Evolutionary conservation across 2,797 vertebrate species (phyloP), one percentile per base, ranked within the genome.

Genomic region (Pseudochromis fuscus): DNA sequence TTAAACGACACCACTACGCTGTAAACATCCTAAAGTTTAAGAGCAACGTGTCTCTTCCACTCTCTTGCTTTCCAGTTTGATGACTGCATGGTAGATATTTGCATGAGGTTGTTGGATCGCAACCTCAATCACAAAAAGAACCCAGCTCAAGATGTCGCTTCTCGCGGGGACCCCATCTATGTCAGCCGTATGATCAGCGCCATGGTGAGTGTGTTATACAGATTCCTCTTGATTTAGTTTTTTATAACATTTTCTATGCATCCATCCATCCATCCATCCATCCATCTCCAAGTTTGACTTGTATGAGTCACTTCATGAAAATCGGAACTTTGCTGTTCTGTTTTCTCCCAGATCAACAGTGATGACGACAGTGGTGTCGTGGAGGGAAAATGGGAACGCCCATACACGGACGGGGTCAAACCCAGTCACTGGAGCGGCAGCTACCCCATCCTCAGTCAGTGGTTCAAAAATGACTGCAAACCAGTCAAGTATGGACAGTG

Each of bases 341-440:
- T 71, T 23, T 33, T 50, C 4, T 67, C 48, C 18, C 67, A 97
- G 96, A 76, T 96, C 38, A 95, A 95, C 42, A 19, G 13, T 9
- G 6, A 75, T 0, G 88, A 92, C 24, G 79, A 94, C 50, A 3
- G 5, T 3, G 88, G 90, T 0, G 79, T 95, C 35, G 12, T 96
- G 79, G 0, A 37, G 51, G 93, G 91, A 2, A 5, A 11, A 0
- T 91, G 91, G 89, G 12, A 11, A 0, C 4, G 4, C 0, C 0
- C 35, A 0, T 71, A 13, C 1, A 0, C 0, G 0, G 77, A 52
- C 0, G 92, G 90, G 1, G n/a, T n/a, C 0, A 0, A 2, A 0
- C 93, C 95, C 16, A 28, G 75, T 61, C 84, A 79, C n/a, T 96
- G 93, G 94, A 87, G 55, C 28, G 91, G 95, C 72, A 97, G 95